Evolutionary conservation across 2,113 vertebrate genomes (phyloP), one percentile per base, ranked within the genome.

Genomic region (Eretmodus cyanostictus): DNA sequence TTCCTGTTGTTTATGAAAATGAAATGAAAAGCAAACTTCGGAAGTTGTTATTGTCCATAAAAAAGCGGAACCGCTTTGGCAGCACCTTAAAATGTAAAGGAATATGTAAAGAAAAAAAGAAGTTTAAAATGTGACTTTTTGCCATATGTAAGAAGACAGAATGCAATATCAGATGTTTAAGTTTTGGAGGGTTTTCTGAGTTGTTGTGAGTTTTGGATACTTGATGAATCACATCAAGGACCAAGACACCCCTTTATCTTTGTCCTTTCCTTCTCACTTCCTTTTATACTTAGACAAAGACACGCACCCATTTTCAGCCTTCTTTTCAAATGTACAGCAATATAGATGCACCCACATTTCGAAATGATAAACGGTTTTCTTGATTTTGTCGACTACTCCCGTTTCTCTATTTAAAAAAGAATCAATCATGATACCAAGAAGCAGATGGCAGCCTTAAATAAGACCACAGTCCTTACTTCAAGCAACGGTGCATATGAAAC

Each of bases 1-100:
- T 89, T 91, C 84, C 85, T 83, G 68, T 88, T 86, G 91, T 90
- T 93, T 80, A 87, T 91, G 66, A 89, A 89, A 89, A 92, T 84
- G 82, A 84, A 66, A 80, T 78, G 89, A 86, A 63, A 86, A 87
- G 54, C 36, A 78, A 84, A 93, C 89, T 89, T 91, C 47, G 22
- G 84, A 88, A 71, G 83, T 81, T 71, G 49, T 93, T 92, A 87
- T 80, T 91, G 76, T 85, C 89, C 24, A 47, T 47, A 86, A 89
- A 57, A 94, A 92, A 66, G 34, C 68, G 31, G 88, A 80, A 80
- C 83, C 10, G 79, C 90, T 89, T 87, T 36, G 57, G 42, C 61
- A 57, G 24, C 54, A 57, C 3, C 54, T 57, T 14, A 57, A 66
- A 66, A 66, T 66, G 17, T 38, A 38, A 66, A 66, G 34, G 17